phyloP scores from a whole-genome alignment of 2,113 vertebrate species.

The Colossoma macropomum region DNA sequence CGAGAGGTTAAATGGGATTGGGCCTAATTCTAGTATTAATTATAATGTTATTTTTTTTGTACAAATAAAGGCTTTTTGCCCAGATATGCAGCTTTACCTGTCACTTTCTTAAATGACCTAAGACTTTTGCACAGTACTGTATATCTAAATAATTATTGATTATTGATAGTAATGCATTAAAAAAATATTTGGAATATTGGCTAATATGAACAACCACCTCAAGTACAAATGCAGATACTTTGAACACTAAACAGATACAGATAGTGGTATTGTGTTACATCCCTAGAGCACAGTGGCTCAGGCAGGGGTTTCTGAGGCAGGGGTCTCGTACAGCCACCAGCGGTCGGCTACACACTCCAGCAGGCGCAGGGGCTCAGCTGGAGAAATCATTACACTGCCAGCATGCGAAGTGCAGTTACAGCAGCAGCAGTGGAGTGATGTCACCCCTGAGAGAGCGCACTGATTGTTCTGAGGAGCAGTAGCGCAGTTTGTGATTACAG shows the following conservation, averaged over 20 bases:
- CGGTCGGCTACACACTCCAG: background rate
- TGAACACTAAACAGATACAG: background rate
- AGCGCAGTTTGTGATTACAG: conserved; percentile 48
- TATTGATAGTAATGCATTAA: too few species aligned
- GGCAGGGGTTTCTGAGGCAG: conserved; percentile 18
- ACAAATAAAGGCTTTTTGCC: too few species aligned
- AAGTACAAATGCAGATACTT: background rate
- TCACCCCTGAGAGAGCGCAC: conserved; percentile 34
- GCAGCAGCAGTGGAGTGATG: conserved; percentile 44
- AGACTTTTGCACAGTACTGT: too few species aligned
- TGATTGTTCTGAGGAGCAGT: conserved; percentile 46
- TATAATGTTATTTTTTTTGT: too few species aligned
- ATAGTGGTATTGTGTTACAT: background rate
- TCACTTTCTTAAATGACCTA: too few species aligned
- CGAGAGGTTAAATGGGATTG: too few species aligned
- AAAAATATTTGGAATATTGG: too few species aligned
- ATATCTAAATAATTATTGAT: too few species aligned
- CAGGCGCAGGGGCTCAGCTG: conserved; percentile 41
- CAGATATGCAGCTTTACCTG: too few species aligned
- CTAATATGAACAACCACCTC: too few species aligned
- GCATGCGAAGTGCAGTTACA: conserved; percentile 4
- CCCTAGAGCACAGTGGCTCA: background rate
- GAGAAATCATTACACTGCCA: conserved; percentile 44
- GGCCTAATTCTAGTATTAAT: too few species aligned
- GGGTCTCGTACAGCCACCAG: conserved; percentile 16